A percentile compares a stretch with the other conserved stretches of the same genome.
Conservation (phyloP, 2,113 vertebrate genomes). For the Periophthalmodon schlosseri region DNA sequence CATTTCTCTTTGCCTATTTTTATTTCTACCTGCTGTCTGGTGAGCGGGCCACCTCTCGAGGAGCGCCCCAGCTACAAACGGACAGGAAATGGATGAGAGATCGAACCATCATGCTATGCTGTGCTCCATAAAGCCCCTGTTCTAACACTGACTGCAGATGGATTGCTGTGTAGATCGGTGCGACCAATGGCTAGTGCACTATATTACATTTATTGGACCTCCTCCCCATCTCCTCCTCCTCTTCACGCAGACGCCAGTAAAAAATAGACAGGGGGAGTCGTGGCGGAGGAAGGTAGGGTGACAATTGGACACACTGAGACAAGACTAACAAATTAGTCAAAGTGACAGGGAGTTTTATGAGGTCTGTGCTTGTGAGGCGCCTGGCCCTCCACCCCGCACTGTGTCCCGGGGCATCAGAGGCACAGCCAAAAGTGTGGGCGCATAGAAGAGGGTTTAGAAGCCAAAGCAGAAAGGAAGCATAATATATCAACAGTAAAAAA, state of each 20-base stretch:
- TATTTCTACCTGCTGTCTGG: slow-evolving; percentile 35
- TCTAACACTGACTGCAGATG: slow-evolving; percentile 67
- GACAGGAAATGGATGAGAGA: slow-evolving; percentile 70
- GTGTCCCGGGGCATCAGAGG: slow-evolving; percentile 46
- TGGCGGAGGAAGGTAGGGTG: slow-evolving; percentile 46
- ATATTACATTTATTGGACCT: slow-evolving; percentile 77
- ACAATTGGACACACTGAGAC: slow-evolving; percentile 74
- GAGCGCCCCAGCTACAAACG: slow-evolving; percentile 44
- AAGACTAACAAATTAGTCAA: slow-evolving; percentile 84
- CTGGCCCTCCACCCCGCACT: slow-evolving; percentile 34
- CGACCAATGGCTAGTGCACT: slow-evolving; percentile 66
- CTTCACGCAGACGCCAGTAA: slow-evolving; percentile 40
- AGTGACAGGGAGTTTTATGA: slow-evolving; percentile 81
- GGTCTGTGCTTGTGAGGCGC: slow-evolving; percentile 70
- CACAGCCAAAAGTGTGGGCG: slow-evolving; percentile 20
- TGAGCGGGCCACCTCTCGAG: slow-evolving; percentile 44
- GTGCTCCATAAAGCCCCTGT: slow-evolving; percentile 76
- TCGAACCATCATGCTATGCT: slow-evolving; percentile 70
- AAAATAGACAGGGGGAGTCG: slow-evolving; percentile 46
- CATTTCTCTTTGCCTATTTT: slow-evolving; percentile 37
- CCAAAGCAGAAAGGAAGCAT: not conserved
- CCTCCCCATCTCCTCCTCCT: slow-evolving; percentile 31
- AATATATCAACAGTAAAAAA: not conserved
- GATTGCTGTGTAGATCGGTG: slow-evolving; percentile 73
- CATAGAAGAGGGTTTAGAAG: slow-evolving; percentile 22